Evolutionary conservation across 2,888 invertebrate genomes (phyloP).

Genomic region (Microplitis manilae): DNA sequence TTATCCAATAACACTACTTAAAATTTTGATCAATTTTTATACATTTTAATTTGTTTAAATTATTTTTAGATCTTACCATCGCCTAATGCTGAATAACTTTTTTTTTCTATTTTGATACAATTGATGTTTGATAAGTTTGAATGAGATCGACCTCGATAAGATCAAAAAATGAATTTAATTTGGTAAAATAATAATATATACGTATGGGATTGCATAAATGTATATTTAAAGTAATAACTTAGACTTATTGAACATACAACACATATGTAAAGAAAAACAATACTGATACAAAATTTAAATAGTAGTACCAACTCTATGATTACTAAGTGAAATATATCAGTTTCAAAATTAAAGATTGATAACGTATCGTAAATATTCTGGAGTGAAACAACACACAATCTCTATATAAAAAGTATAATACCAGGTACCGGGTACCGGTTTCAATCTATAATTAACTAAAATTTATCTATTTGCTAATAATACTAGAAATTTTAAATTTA

Average conservation of each 20-base stretch:
- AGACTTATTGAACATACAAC: not conserved
- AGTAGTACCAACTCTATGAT: not conserved
- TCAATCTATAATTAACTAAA: not conserved
- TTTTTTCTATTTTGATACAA: no score
- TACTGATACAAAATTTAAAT: not conserved
- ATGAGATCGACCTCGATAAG: no score
- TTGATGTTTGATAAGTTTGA: no score
- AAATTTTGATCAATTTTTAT: not conserved
- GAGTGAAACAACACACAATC: not conserved
- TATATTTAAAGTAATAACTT: not conserved
- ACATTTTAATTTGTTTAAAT: not conserved
- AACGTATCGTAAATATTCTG: not conserved
- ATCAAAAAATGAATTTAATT: no score
- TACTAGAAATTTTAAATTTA: not conserved
- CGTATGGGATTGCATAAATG: not conserved
- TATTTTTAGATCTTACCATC: not conserved
- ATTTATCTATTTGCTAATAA: not conserved
- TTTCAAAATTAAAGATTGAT: slow-evolving; percentile 1
- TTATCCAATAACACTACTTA: not conserved
- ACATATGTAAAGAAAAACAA: not conserved
- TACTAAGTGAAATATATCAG: not conserved
- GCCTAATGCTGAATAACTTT: no score
- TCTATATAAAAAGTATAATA: not conserved
- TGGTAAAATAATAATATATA: no score
- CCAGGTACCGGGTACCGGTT: not conserved